Evolutionary conservation across 92 coral and sea anemone genomes (phyloP).

Genomic region (Epizoanthus fatuus): DNA sequence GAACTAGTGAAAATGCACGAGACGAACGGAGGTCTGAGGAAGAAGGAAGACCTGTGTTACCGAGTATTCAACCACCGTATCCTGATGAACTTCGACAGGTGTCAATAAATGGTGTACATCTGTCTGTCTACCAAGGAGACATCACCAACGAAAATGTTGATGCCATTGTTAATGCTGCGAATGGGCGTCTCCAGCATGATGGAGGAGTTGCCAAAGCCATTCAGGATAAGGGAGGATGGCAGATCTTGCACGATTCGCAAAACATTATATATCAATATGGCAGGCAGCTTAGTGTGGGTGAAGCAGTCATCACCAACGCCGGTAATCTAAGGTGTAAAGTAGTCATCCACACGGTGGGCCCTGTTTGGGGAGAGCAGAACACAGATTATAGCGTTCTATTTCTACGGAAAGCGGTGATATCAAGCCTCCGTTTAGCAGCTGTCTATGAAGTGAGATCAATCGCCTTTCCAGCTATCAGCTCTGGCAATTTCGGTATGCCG

Average conservation of each 20-base stretch:
- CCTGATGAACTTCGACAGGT: conserved; percentile 1
- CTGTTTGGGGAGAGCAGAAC: conserved; percentile 63
- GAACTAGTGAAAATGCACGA: neutral
- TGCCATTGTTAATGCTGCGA: conserved; percentile 88
- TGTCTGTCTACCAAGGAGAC: conserved; percentile 89
- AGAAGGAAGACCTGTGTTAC: neutral
- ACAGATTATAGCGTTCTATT: conserved; percentile 14
- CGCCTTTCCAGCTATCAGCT: conserved; percentile 94
- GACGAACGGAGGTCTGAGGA: neutral
- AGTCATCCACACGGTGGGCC: conserved; percentile 85
- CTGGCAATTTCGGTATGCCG: conserved; percentile 71
- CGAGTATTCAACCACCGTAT: neutral
- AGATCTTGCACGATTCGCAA: conserved; percentile 65
- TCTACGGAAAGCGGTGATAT: conserved; percentile 53
- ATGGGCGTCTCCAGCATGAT: conserved; percentile 56
- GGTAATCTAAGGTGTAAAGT: conserved; percentile 79
- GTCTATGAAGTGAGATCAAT: no score
- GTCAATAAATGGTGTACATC: conserved; percentile 48
- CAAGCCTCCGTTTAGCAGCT: conserved; percentile 67
- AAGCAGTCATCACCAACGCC: conserved; percentile 57
- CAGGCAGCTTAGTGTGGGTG: conserved; percentile 49
- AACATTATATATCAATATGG: neutral
- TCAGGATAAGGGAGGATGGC: conserved; percentile 78
- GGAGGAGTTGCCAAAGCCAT: conserved; percentile 94
- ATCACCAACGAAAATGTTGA: conserved; percentile 77